Conservation (phyloP, 2,888 invertebrate species). For the Brenthis hecate region DNA sequence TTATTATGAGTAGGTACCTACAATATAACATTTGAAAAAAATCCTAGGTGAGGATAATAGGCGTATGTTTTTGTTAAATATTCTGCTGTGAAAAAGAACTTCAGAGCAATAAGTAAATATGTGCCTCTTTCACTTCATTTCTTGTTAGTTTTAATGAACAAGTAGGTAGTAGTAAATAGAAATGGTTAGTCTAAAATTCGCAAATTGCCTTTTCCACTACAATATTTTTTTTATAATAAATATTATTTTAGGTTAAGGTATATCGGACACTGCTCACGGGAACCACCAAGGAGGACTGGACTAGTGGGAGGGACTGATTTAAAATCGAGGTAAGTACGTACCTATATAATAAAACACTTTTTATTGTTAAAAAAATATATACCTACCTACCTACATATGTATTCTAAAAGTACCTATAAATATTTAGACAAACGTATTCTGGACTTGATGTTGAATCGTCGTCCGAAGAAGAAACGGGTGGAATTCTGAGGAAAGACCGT, state of each 20-base stretch:
- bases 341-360: background rate
- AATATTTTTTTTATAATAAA: background rate
- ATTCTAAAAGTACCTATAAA: background rate
- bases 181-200: no score
- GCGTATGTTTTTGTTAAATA: no score
- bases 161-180: no score
- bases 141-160: no score
- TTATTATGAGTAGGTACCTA: background rate
- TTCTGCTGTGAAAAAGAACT: no score
- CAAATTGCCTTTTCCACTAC: no score
- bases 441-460: conserved; percentile 47
- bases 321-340: conserved; percentile 44
- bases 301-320: conserved; percentile 24
- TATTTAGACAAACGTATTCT: conserved; percentile 41
- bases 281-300: conserved; percentile 43
- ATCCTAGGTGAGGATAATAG: no score
- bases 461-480: conserved; percentile 49
- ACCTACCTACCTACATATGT: background rate
- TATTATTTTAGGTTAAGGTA: conserved; percentile 60
- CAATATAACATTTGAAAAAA: no score
- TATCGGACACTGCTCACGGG: conserved; percentile 64
- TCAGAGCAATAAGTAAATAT: no score
- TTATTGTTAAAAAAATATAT: conserved; percentile 1
- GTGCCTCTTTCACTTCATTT: no score
- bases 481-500: conserved; percentile 45